Evolutionary conservation across 2,888 invertebrate genomes (phyloP), one percentile per base, ranked within the genome.

Genomic region (Caenorhabditis parvicauda): DNA sequence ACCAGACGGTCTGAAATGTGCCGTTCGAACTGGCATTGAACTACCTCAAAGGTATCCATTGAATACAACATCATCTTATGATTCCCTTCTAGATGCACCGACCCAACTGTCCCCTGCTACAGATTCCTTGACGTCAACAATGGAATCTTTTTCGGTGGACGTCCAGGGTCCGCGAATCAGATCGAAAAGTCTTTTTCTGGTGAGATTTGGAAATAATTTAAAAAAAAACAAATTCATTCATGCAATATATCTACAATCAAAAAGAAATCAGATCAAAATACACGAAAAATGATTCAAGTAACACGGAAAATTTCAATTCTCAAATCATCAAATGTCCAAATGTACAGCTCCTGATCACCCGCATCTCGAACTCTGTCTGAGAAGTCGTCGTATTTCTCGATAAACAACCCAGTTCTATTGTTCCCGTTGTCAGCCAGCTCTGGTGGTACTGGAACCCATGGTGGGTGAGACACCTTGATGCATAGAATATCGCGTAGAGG

Each of bases 71-170:
- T n/a, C n/a, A n/a, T n/a, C n/a, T n/a, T n/a, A n/a, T n/a, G n/a
- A n/a, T n/a, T n/a, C n/a, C n/a, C n/a, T n/a, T n/a, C n/a, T n/a
- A 59, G 59, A 55, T 61, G 61, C 38, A 47, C 45, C 2, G 61
- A n/a, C 48, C 63, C 68, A 21, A 62, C 74, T 9, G 68, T 78
- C 28, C 76, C 76, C 6, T 79, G 79, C 51, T 67, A 71, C 48
- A 75, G 79, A 9, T 76, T 72, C 59, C 52, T 79, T 6, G 79
- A 79, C 48, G 43, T 76, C 5, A 57, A 61, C 2, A 59, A 68
- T 22, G 65, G 71, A 21, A 38, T 76, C n/a, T 72, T 71, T 56
- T 47, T 79, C 17, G 79, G 79, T 12, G 78, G 75, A 41, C 38
- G 64, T 19, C 72, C 71, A 7, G 60, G 59, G 24, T 47, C 54